phyloP scores from a whole-genome alignment of 2,113 vertebrate species.

The Merops nubicus region DNA sequence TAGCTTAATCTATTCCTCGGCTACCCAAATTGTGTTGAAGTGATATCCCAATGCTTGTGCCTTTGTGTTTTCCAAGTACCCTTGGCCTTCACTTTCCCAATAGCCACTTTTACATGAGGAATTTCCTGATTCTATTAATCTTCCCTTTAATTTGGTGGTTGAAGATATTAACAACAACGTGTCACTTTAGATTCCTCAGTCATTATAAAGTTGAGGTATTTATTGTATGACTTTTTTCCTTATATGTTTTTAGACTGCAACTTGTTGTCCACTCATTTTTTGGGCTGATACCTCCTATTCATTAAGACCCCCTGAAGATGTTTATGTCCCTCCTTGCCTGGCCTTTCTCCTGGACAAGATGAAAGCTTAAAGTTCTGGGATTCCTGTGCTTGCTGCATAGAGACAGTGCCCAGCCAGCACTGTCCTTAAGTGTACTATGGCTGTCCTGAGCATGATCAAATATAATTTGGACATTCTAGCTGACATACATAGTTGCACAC shows the following conservation, averaged over 20 bases:
- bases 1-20: not conserved
- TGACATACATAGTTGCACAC: not conserved
- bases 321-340: not conserved
- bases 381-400: not conserved
- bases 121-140: not conserved
- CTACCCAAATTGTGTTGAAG: not conserved
- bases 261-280: not conserved
- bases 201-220: not conserved
- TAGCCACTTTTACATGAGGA: not conserved
- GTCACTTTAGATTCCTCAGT: not conserved
- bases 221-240: not conserved
- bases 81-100: not conserved
- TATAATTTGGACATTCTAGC: not conserved
- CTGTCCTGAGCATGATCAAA: not conserved
- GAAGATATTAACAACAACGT: not conserved
- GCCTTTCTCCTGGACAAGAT: not conserved
- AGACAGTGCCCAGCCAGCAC: not conserved
- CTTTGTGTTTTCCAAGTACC: not conserved
- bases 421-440: rapidly evolving
- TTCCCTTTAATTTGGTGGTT: not conserved
- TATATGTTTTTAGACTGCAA: not conserved
- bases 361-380: not conserved
- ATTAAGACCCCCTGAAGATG: not conserved
- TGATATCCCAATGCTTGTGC: not conserved
- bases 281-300: not conserved